Evolutionary conservation across 2,113 vertebrate species (phyloP).

Genomic region (Ahaetulla prasina): DNA sequence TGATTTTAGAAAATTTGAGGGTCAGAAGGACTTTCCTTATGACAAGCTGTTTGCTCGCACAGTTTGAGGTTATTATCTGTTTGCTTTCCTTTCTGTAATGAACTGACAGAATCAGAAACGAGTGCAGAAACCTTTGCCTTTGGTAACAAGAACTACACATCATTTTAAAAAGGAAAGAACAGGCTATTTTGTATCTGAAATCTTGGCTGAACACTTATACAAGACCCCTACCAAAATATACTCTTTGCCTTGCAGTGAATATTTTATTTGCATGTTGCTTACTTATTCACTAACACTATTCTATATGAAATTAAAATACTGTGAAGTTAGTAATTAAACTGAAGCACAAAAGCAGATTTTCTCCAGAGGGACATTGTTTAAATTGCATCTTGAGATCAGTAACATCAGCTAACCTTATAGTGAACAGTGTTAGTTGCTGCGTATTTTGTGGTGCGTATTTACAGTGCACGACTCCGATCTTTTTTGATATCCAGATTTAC

Average conservation of each 20-base stretch:
- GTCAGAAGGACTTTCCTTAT: not conserved
- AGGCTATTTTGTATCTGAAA: not conserved
- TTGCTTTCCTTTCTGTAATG: not conserved
- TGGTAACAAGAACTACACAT: not conserved
- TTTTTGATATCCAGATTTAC: slow-evolving; percentile 11
- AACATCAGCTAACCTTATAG: not conserved
- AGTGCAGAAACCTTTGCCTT: not conserved
- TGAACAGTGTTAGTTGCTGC: not conserved
- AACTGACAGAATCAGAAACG: not conserved
- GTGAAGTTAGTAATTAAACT: slow-evolving; percentile 18
- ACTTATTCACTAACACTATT: slow-evolving; percentile 2
- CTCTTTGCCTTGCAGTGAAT: not conserved
- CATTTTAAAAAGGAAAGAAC: not conserved
- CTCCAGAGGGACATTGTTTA: slow-evolving; percentile 6
- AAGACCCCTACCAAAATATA: not conserved
- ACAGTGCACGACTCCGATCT: slow-evolving; percentile 8
- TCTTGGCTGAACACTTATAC: not conserved
- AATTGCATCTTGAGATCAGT: slow-evolving; percentile 26
- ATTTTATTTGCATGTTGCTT: not conserved
- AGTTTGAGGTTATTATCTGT: not conserved
- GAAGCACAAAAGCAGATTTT: slow-evolving; percentile 26
- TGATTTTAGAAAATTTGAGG: not conserved
- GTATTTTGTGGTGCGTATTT: not conserved
- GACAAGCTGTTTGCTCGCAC: not conserved
- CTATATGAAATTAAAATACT: slow-evolving; percentile 12